phyloP scores from a whole-genome alignment of 2,888 invertebrate genomes.

The Tachystola acroxantha region DNA sequence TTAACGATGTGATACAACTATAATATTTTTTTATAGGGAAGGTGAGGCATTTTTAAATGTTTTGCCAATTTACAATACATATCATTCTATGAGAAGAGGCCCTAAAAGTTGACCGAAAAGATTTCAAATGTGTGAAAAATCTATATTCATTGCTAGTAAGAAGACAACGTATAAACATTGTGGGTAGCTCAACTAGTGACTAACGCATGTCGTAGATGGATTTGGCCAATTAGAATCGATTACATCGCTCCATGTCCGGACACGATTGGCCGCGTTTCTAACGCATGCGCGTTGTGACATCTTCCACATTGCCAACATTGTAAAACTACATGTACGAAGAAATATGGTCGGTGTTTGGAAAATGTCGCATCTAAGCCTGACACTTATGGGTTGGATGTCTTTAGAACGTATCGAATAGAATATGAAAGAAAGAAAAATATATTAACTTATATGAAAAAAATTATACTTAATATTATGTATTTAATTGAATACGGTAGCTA shows the following conservation, averaged over 20 bases:
- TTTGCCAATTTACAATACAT: too few species aligned
- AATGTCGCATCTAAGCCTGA: conserved; percentile 19
- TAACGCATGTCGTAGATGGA: conserved; percentile 48
- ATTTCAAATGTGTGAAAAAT: too few species aligned
- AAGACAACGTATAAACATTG: conserved; percentile 41
- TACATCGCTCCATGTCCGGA: conserved; percentile 34
- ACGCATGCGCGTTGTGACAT: conserved; percentile 39
- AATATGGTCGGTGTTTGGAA: conserved; percentile 23
- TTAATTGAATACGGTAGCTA: too few species aligned
- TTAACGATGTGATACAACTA: conserved; percentile 9
- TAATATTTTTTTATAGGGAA: conserved; percentile 4
- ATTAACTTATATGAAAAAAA: background rate
- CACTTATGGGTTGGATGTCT: background rate
- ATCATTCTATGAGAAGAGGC: too few species aligned
- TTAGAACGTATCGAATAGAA: conserved; percentile 4
- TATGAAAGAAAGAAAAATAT: too few species aligned
- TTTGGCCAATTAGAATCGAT: conserved; percentile 63
- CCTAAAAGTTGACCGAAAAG: too few species aligned
- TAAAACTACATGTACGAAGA: conserved; percentile 7
- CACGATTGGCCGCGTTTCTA: conserved; percentile 25
- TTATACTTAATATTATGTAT: too few species aligned
- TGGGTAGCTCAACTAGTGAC: conserved; percentile 22
- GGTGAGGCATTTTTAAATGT: too few species aligned
- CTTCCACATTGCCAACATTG: conserved; percentile 39
- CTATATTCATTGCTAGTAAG: too few species aligned